Percentiles rank a stretch among this genome's conserved stretches.
These are phyloP conservation scores for Labeo calbasu DNA, from an alignment of 2,797 vertebrate genomes.

Conservation along the genomic window DNA sequence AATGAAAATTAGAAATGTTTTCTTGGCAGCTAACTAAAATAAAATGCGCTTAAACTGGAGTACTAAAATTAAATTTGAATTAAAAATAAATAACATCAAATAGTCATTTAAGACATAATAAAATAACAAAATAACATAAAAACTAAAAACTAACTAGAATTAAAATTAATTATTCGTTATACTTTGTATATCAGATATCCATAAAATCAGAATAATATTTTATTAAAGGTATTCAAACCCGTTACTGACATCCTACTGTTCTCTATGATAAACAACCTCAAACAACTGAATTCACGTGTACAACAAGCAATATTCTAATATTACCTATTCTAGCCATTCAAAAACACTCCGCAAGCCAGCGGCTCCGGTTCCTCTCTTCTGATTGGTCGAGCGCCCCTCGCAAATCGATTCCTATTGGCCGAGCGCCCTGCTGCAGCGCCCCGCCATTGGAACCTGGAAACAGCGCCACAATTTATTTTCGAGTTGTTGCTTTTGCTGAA, in stretches of 20 bases:
- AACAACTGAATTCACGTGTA: background rate
- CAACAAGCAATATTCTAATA: background rate
- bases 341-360: constrained; percentile 1
- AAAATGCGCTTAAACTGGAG: background rate
- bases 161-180: too few species aligned
- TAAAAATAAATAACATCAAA: background rate
- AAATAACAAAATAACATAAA: background rate
- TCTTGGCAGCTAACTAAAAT: background rate
- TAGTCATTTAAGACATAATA: background rate
- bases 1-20: background rate
- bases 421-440: constrained; percentile 39
- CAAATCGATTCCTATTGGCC: constrained; percentile 70
- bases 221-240: background rate
- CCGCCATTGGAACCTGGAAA: constrained; percentile 73
- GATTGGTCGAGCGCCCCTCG: constrained; percentile 55
- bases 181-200: too few species aligned
- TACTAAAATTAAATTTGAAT: background rate
- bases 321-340: background rate
- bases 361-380: background rate
- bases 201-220: background rate
- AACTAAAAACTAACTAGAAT: background rate
- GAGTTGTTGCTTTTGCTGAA: constrained; percentile 17
- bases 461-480: constrained; percentile 75
- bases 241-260: background rate
- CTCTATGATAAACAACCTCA: background rate